Evolutionary conservation across 2,797 vertebrate species (phyloP), one percentile per base, ranked within the genome.

Genomic region (Rhinatrema bivittatum): DNA sequence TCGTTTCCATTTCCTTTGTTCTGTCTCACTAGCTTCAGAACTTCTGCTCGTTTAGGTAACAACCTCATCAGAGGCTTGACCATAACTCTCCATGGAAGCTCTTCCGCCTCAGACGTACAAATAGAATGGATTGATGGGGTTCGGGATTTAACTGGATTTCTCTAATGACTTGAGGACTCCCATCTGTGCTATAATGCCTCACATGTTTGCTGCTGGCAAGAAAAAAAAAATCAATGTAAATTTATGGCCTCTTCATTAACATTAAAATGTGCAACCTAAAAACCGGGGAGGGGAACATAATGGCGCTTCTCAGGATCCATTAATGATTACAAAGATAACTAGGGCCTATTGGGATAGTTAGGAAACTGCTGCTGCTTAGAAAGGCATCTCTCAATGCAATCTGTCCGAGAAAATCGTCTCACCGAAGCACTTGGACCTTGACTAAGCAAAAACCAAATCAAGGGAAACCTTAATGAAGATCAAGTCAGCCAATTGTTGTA

Each of bases 151-250:
- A 73, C 36, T 30, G 23, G 36, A 34, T 57, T 37, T 39, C 42
- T 47, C 40, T 74, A 75, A 78, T 62, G 63, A 69, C 49, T 41
- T 70, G 56, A 66, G 66, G 52, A 57, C 26, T 66, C 56, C 61
- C 61, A 72, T 73, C 57, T 74, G 60, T 56, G 52, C 59, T 29
- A 28, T 56, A 54, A 62, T 24, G n/a, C n/a, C n/a, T n/a, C n/a
- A n/a, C n/a, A 28, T 29, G 21, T 32, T 20, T 50, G 46, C 65
- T 62, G 51, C 40, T 34, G 42, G 28, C 20, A 39, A 36, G 29
- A 20, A 45, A 44, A 36, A 11, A 16, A 20, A 57, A 42, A 67
- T 70, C 63, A 49, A 60, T 71, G 60, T 45, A 45, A 59, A 66
- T 50, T 47, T 51, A 69, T 53, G 48, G 58, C 49, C 51, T 68